Percentiles rank a stretch among this genome's conserved stretches.
Conservation (phyloP, 2,888 invertebrate genomes). For the Rosalia funebris region DNA sequence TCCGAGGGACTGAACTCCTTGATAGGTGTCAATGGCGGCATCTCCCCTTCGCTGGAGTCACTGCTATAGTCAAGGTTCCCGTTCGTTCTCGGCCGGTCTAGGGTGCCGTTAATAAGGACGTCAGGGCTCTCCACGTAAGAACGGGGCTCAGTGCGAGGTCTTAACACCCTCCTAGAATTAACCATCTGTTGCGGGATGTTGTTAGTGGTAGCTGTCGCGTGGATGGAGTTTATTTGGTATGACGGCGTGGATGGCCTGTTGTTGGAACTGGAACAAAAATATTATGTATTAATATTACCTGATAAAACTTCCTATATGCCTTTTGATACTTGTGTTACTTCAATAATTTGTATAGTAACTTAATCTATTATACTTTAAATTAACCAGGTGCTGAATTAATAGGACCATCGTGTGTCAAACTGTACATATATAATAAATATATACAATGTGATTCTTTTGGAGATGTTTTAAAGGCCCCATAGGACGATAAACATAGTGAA, state of each 20-base stretch:
- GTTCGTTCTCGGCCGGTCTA: slow-evolving; percentile 65
- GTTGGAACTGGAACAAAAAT: slow-evolving; percentile 20
- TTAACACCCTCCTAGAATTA: slow-evolving; percentile 73
- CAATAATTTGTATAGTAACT: no score
- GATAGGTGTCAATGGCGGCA: slow-evolving; percentile 78
- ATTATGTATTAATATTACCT: no score
- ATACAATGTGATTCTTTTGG: no score
- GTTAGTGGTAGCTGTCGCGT: background rate
- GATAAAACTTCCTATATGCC: no score
- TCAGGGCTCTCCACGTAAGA: slow-evolving; percentile 87
- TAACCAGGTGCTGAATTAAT: no score
- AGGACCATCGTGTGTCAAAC: no score
- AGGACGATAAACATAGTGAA: no score
- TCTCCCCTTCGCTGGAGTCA: slow-evolving; percentile 75
- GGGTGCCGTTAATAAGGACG: slow-evolving; percentile 59
- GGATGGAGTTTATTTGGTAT: slow-evolving; percentile 15
- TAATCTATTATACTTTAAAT: no score
- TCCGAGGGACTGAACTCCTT: slow-evolving; percentile 67
- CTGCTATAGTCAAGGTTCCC: slow-evolving; percentile 68
- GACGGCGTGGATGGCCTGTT: slow-evolving; percentile 17
- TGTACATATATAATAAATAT: no score
- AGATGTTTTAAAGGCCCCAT: no score
- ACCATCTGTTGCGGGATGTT: slow-evolving; percentile 40
- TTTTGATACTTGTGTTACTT: no score
- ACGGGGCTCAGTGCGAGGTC: slow-evolving; percentile 84